Evolutionary conservation across 53 echinoderm and acorn worm species (phyloP).

Genomic region (Stichopus horrens): DNA sequence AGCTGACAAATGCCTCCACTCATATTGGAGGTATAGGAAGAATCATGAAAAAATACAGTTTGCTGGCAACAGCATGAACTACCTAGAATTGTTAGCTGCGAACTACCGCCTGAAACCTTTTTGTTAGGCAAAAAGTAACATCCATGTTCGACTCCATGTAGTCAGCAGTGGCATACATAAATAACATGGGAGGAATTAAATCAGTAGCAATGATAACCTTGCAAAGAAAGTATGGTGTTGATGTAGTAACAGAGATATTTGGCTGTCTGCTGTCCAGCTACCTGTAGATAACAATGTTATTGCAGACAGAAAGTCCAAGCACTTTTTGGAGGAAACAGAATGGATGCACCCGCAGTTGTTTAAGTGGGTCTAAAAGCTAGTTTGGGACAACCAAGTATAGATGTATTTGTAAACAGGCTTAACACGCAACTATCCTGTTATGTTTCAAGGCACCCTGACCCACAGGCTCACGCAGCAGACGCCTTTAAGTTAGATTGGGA

Average conservation of each 20-base stretch:
- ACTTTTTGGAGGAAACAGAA: too few relatives aligned
- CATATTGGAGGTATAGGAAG: neutral
- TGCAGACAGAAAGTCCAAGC: slow-evolving; percentile 56
- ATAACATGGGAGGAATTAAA: slow-evolving; percentile 14
- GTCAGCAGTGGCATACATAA: slow-evolving; percentile 25
- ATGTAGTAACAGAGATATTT: slow-evolving; percentile 52
- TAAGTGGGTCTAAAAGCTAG: too few relatives aligned
- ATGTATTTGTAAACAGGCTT: too few relatives aligned
- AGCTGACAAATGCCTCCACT: neutral
- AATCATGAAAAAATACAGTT: neutral
- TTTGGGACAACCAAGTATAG: too few relatives aligned
- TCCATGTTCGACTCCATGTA: slow-evolving; percentile 47
- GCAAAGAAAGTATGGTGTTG: slow-evolving; percentile 28
- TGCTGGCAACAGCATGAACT: neutral
- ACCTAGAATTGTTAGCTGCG: slow-evolving; percentile 20
- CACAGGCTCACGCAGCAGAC: too few relatives aligned
- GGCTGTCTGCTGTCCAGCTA: slow-evolving; percentile 53
- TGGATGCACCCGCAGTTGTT: too few relatives aligned
- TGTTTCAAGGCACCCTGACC: too few relatives aligned
- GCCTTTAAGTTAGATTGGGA: too few relatives aligned
- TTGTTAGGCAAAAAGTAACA: slow-evolving; percentile 17
- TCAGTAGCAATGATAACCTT: slow-evolving; percentile 4
- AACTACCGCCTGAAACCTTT: neutral
- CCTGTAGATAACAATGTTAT: slow-evolving; percentile 53
- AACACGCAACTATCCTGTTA: too few relatives aligned